Base-by-base conservation (phyloP, 2,113 vertebrate species). In the Nymphicus hollandicus region DNA sequence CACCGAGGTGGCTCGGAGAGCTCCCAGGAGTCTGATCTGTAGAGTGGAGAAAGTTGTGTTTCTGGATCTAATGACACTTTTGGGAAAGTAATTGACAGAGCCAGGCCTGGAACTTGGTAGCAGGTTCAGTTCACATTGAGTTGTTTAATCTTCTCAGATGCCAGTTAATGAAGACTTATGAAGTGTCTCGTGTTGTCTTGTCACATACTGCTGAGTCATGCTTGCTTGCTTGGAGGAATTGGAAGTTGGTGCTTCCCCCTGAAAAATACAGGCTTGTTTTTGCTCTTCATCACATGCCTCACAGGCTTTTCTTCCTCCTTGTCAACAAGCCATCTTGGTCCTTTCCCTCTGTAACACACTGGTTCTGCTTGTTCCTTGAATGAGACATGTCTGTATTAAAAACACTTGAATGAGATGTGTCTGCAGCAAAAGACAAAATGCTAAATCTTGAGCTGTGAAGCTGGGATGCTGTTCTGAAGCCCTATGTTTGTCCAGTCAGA, bases 281-380 rank as follows among this genome's bases (percentile, higher is more conserved):
- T 13, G 5, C 5, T 85, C 10, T 81, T 88, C 35, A 46, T 83
- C 37, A 13, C 20, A 8, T 7, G 49, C 17, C 31, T 74, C n/a
- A 6, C 29, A 49, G 29, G 13, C 37, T 83, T 56, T 83, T 65
- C 47, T 78, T 90, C 33, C 25, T 78, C 13, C 18, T 70, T 82
- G 43, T 68, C 39, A 55, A 18, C 37, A 74, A 43, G 11, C 4
- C 17, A 8, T 91, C 61, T 86, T 2, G 1, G 27, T 61, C 44
- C 50, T 80, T 87, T 39, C 17, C 9, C 9, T 52, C 25, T 73
- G 33, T 85, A 60, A 7, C 0, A 1, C 3, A 0, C 4, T 7
- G 4, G n/a, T 53, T 90, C 56, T 83, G 22, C 5, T 35, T 58
- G 56, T 58, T 58, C 56, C 37, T 33, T 47, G 31, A 49, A 31